Evolutionary conservation across 2,113 vertebrate species (phyloP).

Genomic region (Cebidichthys violaceus): DNA sequence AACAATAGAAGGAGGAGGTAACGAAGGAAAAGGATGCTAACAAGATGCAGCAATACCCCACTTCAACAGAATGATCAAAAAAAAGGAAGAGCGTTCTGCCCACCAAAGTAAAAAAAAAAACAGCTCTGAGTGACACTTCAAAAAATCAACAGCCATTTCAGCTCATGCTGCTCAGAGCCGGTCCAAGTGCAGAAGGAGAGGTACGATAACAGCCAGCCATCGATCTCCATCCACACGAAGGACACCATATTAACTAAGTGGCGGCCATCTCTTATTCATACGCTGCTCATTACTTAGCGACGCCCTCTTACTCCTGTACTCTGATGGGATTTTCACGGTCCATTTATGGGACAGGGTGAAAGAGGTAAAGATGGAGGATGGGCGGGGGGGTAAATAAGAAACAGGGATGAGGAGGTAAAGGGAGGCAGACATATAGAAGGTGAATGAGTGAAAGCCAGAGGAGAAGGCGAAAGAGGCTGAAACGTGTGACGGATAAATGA

Average conservation of each 20-base stretch:
- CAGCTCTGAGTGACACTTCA: constrained; percentile 44
- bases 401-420: neutral
- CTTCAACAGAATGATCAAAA: neutral
- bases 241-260: constrained; percentile 64
- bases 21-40: neutral
- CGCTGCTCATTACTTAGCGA: constrained; percentile 62
- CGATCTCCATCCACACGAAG: constrained; percentile 57
- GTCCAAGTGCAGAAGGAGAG: neutral
- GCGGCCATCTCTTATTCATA: constrained; percentile 65
- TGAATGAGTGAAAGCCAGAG: constrained; percentile 5
- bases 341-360: constrained; percentile 61
- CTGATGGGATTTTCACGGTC: constrained; percentile 74
- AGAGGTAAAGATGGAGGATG: constrained; percentile 25
- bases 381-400: constrained; percentile 26
- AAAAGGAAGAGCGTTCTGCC: neutral
- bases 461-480: neutral
- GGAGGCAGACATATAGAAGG: neutral
- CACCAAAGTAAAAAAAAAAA: constrained; percentile 12
- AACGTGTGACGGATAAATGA: constrained; percentile 27
- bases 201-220: constrained; percentile 35
- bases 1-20: neutral
- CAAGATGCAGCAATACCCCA: neutral
- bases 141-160: constrained; percentile 22
- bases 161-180: constrained; percentile 9
- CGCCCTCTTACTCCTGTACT: constrained; percentile 53